These are phyloP conservation scores for Panthera tigris DNA, from an alignment of 2,113 vertebrate genomes.

Conservation along the genomic window DNA sequence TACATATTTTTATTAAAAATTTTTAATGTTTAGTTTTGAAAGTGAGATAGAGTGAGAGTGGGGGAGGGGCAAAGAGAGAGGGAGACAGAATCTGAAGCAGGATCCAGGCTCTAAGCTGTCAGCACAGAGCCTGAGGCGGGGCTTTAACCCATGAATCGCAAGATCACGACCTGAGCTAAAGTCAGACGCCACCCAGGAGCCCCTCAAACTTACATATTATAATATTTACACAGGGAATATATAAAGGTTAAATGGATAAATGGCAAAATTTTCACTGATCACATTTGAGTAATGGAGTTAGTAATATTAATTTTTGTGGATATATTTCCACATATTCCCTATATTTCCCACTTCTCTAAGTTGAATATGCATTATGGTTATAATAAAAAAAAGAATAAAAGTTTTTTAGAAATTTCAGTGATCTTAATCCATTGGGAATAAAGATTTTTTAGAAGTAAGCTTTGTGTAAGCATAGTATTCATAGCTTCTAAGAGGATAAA, in stretches of 20 bases:
- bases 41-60: no score
- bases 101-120: no score
- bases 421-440: neutral
- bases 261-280: neutral
- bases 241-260: neutral
- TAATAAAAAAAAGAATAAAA: neutral
- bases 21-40: no score
- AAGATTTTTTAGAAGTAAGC: neutral
- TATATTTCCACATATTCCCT: neutral
- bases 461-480: neutral
- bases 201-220: neutral
- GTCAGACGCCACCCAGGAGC: no score
- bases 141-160: no score
- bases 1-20: neutral
- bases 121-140: no score
- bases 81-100: no score
- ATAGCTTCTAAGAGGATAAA: neutral
- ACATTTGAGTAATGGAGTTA: neutral
- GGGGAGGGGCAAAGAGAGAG: no score
- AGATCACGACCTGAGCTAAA: no score
- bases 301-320: neutral
- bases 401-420: neutral
- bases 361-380: neutral
- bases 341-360: neutral
- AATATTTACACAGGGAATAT: neutral